These are phyloP conservation scores for Indicator indicator DNA, from an alignment of 2,113 vertebrate genomes.

Conservation along the genomic window DNA sequence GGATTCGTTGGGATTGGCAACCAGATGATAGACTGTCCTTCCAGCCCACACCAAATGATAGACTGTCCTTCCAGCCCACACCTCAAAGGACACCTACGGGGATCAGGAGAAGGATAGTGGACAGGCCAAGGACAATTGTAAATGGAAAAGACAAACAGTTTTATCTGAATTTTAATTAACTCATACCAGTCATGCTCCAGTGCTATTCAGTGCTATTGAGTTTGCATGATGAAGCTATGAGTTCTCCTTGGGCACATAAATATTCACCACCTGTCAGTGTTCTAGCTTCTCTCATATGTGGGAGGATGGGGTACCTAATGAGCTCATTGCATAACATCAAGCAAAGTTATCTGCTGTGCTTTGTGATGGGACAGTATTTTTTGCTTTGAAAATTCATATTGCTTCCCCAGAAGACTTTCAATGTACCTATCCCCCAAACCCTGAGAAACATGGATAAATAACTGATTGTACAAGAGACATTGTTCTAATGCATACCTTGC, in stretches of 20 bases:
- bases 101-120: not conserved
- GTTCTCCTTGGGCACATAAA: not conserved
- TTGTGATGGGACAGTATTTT: not conserved
- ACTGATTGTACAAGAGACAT: not conserved
- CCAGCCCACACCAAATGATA: not conserved
- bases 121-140: not conserved
- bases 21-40: not conserved
- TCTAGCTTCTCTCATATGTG: not conserved
- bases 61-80: no score
- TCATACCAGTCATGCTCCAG: not conserved
- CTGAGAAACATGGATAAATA: not conserved
- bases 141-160: not conserved
- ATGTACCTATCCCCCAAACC: not conserved
- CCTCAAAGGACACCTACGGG: not conserved
- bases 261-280: not conserved
- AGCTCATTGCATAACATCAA: not conserved
- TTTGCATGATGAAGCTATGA: not conserved
- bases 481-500: not conserved
- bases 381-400: not conserved
- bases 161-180: not conserved
- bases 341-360: not conserved
- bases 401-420: constrained; percentile 4
- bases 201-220: not conserved
- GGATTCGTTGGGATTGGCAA: not conserved
- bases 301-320: not conserved